Base-by-base conservation (phyloP, 2,113 vertebrate species). In the Rhinoderma darwinii region DNA sequence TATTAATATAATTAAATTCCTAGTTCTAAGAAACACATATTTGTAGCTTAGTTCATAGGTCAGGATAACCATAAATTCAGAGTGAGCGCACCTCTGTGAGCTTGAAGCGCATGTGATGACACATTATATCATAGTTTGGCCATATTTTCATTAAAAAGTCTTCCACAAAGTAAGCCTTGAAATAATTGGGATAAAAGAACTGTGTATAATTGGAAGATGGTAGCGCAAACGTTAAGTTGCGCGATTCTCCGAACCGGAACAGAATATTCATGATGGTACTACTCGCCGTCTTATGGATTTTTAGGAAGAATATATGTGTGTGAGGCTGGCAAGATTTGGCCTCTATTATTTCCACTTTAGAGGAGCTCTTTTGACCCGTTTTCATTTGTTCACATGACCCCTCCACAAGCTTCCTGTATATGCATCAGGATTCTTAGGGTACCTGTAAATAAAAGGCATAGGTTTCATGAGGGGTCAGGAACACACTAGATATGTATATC, bases 201-300 rank as follows among this genome's bases (percentile, higher is more conserved):
- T 96, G 96, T 79, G 84, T 92, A 74, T 91, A 83, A 7, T 92
- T 92, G 1, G 91, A 89, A 0, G 7, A 0, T 0, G 96, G 96
- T 15, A 97, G 93, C 32, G 96, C 95, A 0, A 96, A 96, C 20
- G 92, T 95, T 89, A 97, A 90, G 90, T 96, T 95, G 74, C 91
- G 93, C 0, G 0, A 95, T 83, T 97, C 96, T 0, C 96, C 96
- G 0, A 95, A 97, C 80, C 96, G 95, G 89, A 96, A 97, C 17
- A 97, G 90, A 27, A 96, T 90, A 86, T 97, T 97, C 88, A 96
- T 90, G 86, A 97, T 93, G 0, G 95, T 97, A 92, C 96, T 97
- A 92, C 96, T 96, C 79, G 94, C 95, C 0, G 95, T 96, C 89
- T 97, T 97, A 91, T 97, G 96, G 0, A 96, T 96, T 88, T 97